Conservation (phyloP, 1,140 invertebrate genomes). For the Apis cerana region DNA sequence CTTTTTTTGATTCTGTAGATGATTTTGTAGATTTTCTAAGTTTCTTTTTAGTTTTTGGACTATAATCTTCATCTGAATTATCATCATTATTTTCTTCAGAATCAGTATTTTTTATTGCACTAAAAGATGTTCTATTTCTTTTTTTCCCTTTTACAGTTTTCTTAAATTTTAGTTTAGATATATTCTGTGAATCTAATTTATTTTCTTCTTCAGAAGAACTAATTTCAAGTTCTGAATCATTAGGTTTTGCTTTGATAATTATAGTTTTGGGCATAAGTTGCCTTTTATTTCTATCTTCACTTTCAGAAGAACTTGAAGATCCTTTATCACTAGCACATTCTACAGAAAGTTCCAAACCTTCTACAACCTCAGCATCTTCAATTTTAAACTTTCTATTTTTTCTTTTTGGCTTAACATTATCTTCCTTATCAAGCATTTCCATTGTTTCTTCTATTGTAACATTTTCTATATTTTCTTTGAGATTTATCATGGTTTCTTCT, state of each 20-base stretch:
- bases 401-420: not conserved
- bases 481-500: not conserved
- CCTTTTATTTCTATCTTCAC: slow-evolving; percentile 62
- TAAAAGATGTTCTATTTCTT: slow-evolving; percentile 59
- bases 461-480: not conserved
- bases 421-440: not conserved
- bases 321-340: slow-evolving; percentile 79
- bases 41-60: slow-evolving; percentile 73
- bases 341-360: slow-evolving; percentile 76
- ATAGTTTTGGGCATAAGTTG: slow-evolving; percentile 73
- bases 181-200: slow-evolving; percentile 56
- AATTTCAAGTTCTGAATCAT: slow-evolving; percentile 76
- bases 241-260: slow-evolving; percentile 75
- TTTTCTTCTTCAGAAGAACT: slow-evolving; percentile 72
- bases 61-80: slow-evolving; percentile 73
- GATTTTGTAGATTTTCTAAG: slow-evolving; percentile 61
- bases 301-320: slow-evolving; percentile 68
- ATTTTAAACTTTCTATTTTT: slow-evolving; percentile 4
- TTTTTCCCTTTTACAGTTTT: slow-evolving; percentile 56
- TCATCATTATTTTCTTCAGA: slow-evolving; percentile 71
- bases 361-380: slow-evolving; percentile 66
- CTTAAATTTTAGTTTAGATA: slow-evolving; percentile 11
- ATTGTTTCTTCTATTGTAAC: not conserved
- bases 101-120: slow-evolving; percentile 62
- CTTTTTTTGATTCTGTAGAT: slow-evolving; percentile 35